Evolutionary conservation across 2,888 invertebrate species (phyloP), one percentile per base, ranked within the genome.

Genomic region (Criorhina ranunculi): DNA sequence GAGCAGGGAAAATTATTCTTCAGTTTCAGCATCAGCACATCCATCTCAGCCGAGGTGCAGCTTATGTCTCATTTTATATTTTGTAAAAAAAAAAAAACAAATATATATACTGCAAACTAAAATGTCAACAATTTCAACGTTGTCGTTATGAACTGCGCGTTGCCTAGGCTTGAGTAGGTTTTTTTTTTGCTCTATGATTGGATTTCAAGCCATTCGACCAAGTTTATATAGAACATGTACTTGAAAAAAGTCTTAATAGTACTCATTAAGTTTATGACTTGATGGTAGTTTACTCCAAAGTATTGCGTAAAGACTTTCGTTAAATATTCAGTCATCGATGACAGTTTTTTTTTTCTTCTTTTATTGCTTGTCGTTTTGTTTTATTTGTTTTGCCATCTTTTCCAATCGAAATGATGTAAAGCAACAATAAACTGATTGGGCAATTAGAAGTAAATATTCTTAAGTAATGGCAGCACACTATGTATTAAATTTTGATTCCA

Each of bases 301-400:
- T 62, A n/a, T 75, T 75, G 67, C 80, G 75, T 55, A 44, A 69
- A 57, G 33, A 70, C 55, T 70, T 76, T 76, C 81, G 76, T 57
- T 76, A 35, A 35, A 76, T 69, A 62, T 69, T 49, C 69, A 81
- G 57, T 76, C 81, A 81, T 64, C 81, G 57, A 49, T 76, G 73
- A 66, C n/a, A 64, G 44, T 37, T 77, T 46, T 40, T 35, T 11
- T 51, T 35, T 15, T 5, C 29, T 31, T 42, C 0, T 15, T 19
- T 51, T 64, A 49, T 19, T 42, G n/a, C 12, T 15, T n/a, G 44
- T 35, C 12, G 42, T 66, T 53, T n/a, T n/a, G n/a, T n/a, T n/a
- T n/a, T n/a, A n/a, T n/a, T n/a, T n/a, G n/a, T n/a, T 19, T 15
- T 12, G 19, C 9, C 1, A n/a, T 15, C n/a, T 19, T 55, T 33